Evolutionary conservation across 2,888 invertebrate species (phyloP), one percentile per base, ranked within the genome.

Genomic region (Leucozona laternaria): DNA sequence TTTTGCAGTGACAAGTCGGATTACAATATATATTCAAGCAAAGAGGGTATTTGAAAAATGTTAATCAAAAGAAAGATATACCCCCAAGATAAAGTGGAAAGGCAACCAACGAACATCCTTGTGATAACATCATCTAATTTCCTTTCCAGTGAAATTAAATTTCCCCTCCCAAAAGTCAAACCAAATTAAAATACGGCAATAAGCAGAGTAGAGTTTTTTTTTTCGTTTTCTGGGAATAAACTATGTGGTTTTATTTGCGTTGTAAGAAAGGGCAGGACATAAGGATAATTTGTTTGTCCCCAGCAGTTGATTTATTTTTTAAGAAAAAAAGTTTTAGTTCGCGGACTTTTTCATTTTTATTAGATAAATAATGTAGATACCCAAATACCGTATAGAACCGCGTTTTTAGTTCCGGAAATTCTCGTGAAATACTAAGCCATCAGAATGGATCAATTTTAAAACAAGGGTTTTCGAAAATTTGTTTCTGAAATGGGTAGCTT

Each of bases 91-190:
- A 62, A 62, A 45, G 43, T 45, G 31, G 55, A 53, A 60, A 57
- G 58, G 60, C 62, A 43, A 55, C 73, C 80, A 73, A 80, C 40
- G 85, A 80, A 77, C 77, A 81, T 85, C 79, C 45, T 68, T 60
- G 81, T 62, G 85, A 85, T 85, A 85, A 25, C 77, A 85, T 85
- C 85, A 85, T 85, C 85, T 85, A 85, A 85, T 81, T 85, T 85
- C 85, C 85, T 85, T 85, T 85, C 68, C 81, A 76, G 62, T 55
- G 77, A 85, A 85, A 85, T 85, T 85, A 81, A 85, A 85, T 85
- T 85, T 85, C 85, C 85, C 85, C 77, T 81, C 68, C 68, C 80
- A 53, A 76, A 60, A 77, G 73, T 53, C 48, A 81, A 81, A 72
- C 72, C 68, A 85, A 81, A 77, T 85, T 72, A 78, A 81, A 81